Percentiles rank a stretch among this genome's conserved stretches.
Conservation (phyloP, 2,113 vertebrate genomes). For the Condylura cristata region DNA sequence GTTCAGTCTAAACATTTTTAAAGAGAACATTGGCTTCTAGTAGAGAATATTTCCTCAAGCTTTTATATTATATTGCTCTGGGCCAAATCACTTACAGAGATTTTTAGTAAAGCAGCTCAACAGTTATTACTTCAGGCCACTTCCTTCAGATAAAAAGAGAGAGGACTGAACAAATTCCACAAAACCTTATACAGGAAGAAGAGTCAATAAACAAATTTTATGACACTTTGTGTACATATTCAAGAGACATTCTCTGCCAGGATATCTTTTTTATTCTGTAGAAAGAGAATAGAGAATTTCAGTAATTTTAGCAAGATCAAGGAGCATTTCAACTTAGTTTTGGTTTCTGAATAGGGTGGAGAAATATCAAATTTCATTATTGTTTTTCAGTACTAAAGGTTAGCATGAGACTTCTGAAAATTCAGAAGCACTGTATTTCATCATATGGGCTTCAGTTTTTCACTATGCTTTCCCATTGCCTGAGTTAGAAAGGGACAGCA, state of each 20-base stretch:
- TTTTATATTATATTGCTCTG: background rate
- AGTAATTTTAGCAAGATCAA: background rate
- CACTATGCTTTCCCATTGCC: background rate
- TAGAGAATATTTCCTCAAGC: background rate
- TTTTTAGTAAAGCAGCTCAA: conserved; percentile 1
- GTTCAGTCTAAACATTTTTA: background rate
- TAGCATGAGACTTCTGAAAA: background rate
- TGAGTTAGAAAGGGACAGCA: background rate
- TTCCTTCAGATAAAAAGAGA: background rate
- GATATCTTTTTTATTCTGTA: background rate
- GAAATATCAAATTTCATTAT: background rate
- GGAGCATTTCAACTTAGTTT: background rate
- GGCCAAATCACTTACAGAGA: background rate
- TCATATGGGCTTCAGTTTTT: background rate
- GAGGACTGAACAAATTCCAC: background rate
- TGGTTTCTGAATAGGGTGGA: background rate
- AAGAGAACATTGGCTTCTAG: background rate
- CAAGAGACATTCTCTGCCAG: background rate
- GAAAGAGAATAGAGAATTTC: background rate
- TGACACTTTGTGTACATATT: background rate
- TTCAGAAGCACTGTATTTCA: background rate
- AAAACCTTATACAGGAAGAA: background rate
- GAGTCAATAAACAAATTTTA: background rate
- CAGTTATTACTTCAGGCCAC: background rate
- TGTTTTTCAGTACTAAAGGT: background rate